phyloP scores from a whole-genome alignment of 1,140 invertebrate species.

The Hycleus phaleratus region DNA sequence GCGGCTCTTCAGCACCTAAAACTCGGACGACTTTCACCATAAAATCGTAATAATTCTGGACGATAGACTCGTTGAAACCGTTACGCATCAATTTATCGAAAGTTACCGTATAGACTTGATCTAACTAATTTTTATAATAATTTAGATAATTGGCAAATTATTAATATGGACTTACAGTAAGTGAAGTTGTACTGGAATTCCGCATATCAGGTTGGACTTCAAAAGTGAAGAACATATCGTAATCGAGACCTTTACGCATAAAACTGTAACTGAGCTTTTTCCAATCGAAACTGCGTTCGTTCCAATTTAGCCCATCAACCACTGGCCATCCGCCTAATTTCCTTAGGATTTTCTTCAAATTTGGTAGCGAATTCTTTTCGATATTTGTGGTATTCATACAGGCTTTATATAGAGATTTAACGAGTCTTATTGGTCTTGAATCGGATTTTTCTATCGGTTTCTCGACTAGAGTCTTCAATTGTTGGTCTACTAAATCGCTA shows the following conservation, averaged over 20 bases:
- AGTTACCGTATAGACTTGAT: conserved; percentile 83
- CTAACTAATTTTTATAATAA: conserved; percentile 54
- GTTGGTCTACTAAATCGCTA: conserved; percentile 70
- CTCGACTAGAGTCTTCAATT: conserved; percentile 66
- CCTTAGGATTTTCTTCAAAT: conserved; percentile 60
- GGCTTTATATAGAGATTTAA: conserved; percentile 69
- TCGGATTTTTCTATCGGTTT: conserved; percentile 56
- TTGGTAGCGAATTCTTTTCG: conserved; percentile 61
- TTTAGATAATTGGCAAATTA: conserved; percentile 2
- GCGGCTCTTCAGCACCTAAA: conserved; percentile 67
- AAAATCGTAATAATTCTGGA: conserved; percentile 71
- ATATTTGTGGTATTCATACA: conserved; percentile 80
- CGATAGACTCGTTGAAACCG: conserved; percentile 69
- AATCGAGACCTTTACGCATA: conserved; percentile 69
- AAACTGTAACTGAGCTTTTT: conserved; percentile 74
- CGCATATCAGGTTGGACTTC: conserved; percentile 85
- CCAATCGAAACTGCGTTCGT: conserved; percentile 59
- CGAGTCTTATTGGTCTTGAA: conserved; percentile 63
- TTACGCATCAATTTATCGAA: conserved; percentile 84
- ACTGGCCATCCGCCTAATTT: conserved; percentile 88
- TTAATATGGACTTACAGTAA: conserved; percentile 66
- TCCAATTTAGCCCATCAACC: conserved; percentile 69
- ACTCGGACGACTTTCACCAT: conserved; percentile 82
- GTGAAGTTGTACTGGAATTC: conserved; percentile 75
- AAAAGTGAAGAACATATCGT: conserved; percentile 89